Evolutionary conservation across 2,113 vertebrate species (phyloP).

Genomic region (Parotia lawesii): DNA sequence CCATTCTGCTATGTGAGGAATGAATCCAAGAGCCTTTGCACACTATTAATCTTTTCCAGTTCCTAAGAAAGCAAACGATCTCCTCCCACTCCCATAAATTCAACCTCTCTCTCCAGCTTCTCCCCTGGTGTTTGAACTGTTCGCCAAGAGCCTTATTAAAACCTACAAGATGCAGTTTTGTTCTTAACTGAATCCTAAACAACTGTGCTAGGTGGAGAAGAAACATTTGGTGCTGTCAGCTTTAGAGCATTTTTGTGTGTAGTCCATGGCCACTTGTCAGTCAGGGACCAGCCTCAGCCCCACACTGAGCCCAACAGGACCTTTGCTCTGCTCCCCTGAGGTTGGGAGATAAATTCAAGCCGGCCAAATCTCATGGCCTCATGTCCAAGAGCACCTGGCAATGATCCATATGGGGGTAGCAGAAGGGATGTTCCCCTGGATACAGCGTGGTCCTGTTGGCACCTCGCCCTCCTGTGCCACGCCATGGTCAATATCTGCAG

Average conservation of each 20-base stretch:
- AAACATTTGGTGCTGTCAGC: constrained; percentile 49
- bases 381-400: not conserved
- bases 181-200: constrained; percentile 25
- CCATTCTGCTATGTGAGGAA: constrained; percentile 43
- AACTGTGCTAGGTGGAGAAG: constrained; percentile 29
- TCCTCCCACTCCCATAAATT: constrained; percentile 36
- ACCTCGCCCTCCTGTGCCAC: not conserved
- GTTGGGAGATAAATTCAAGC: not conserved
- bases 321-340: not conserved
- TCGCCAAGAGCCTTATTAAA: constrained; percentile 54
- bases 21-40: constrained; percentile 39
- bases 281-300: not conserved
- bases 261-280: constrained; percentile 18
- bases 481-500: not conserved
- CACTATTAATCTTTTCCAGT: constrained; percentile 48
- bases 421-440: not conserved
- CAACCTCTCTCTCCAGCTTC: not conserved
- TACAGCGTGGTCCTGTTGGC: fast-evolving
- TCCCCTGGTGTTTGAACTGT: constrained; percentile 23
- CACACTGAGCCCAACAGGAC: not conserved
- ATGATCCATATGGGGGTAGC: fast-evolving
- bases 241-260: constrained; percentile 37
- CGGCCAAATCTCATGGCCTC: not conserved
- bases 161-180: constrained; percentile 38
- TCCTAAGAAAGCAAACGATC: constrained; percentile 20